Percentiles rank a stretch among this genome's conserved stretches.
phyloP scores from a whole-genome alignment of 2,797 vertebrate genomes.

The Cryptoblepharus egeriae region DNA sequence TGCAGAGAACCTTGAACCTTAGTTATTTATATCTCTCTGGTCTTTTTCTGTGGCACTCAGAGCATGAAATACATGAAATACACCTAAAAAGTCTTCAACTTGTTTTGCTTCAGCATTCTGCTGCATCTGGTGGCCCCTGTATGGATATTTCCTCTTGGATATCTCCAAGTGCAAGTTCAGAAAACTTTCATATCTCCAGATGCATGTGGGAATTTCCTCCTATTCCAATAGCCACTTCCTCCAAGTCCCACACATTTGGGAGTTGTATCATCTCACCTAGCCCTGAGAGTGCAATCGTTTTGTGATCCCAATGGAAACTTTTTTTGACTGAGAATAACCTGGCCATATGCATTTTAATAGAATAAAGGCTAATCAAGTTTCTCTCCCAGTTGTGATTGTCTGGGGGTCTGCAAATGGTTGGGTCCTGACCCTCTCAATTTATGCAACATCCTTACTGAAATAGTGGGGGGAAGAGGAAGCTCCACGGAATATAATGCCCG shows the following conservation, averaged over 20 bases:
- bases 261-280: background rate
- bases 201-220: background rate
- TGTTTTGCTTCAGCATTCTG: no score
- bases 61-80: no score
- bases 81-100: no score
- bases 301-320: background rate
- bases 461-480: conserved; percentile 15
- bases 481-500: no score
- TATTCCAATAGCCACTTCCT: background rate
- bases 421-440: conserved; percentile 33
- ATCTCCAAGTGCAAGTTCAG: background rate
- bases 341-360: background rate
- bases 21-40: no score
- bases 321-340: background rate
- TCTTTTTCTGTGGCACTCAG: no score
- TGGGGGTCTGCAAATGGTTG: background rate
- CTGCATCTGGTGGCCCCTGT: no score
- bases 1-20: no score
- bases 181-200: background rate
- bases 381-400: conserved; percentile 33
- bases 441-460: conserved; percentile 44
- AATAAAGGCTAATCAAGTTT: background rate
- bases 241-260: background rate
- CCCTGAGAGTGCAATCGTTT: conserved; percentile 12
- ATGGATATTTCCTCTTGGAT: no score